These are phyloP conservation scores for Neoniphon sammara DNA, from an alignment of 2,797 vertebrate species.

Conservation along the genomic window DNA sequence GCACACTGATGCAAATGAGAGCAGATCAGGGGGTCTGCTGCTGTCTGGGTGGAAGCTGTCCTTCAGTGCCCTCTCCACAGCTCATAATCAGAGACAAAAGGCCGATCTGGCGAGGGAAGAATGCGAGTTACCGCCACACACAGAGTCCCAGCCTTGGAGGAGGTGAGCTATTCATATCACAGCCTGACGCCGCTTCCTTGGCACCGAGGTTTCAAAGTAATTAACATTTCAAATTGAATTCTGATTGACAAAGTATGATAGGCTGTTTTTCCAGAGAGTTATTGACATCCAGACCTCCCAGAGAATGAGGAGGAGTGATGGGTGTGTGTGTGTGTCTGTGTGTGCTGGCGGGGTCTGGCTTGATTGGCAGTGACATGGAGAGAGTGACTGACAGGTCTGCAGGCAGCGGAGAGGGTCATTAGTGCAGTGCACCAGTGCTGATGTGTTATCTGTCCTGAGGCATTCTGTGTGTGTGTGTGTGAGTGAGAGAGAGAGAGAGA, in stretches of 20 bases:
- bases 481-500: conserved; percentile 18
- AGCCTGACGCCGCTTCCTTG: conserved; percentile 60
- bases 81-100: conserved; percentile 40
- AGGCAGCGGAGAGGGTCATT: conserved; percentile 55
- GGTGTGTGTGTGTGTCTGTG: not conserved
- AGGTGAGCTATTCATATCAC: conserved; percentile 45
- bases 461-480: conserved; percentile 32
- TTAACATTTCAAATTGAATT: conserved; percentile 71
- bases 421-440: conserved; percentile 49
- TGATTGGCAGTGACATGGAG: conserved; percentile 65
- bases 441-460: conserved; percentile 53
- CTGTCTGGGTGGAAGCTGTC: not conserved
- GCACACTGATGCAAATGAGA: not conserved
- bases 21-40: conserved; percentile 15
- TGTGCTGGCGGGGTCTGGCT: conserved; percentile 4
- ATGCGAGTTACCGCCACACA: conserved; percentile 18
- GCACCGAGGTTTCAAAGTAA: conserved; percentile 51
- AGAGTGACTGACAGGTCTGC: conserved; percentile 54
- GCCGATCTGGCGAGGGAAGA: conserved; percentile 28
- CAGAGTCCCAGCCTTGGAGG: conserved; percentile 34
- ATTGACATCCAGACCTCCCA: conserved; percentile 13
- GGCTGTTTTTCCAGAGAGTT: conserved; percentile 28
- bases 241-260: conserved; percentile 56
- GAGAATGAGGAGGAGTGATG: conserved; percentile 36
- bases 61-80: conserved; percentile 10